Evolutionary conservation across 1,140 invertebrate species (phyloP).

Genomic region (Anastrepha ludens): DNA sequence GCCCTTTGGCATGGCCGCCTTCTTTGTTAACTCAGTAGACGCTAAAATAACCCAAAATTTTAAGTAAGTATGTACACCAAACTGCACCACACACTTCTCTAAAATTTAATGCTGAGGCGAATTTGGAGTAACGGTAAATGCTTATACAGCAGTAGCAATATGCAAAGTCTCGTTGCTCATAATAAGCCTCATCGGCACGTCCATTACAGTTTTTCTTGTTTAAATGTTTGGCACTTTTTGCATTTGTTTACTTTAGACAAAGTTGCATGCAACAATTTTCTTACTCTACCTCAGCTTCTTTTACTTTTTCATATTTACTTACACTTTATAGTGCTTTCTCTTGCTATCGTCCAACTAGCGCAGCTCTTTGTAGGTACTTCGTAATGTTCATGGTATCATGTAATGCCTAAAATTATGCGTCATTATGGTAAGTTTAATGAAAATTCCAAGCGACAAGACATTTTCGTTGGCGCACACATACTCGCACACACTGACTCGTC

Average conservation of each 20-base stretch:
- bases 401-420: slow-evolving; percentile 45
- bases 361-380: background rate
- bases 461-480: background rate
- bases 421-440: slow-evolving; percentile 53
- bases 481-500: background rate
- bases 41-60: too few relatives aligned
- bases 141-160: slow-evolving; percentile 12
- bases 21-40: background rate
- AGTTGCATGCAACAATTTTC: slow-evolving; percentile 51
- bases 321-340: background rate
- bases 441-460: slow-evolving; percentile 44
- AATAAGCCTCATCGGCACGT: slow-evolving; percentile 42
- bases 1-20: too few relatives aligned
- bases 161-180: background rate
- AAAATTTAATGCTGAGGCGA: slow-evolving; percentile 7
- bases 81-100: slow-evolving; percentile 6
- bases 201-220: background rate
- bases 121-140: background rate
- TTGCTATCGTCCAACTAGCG: slow-evolving; percentile 23
- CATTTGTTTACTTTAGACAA: slow-evolving; percentile 29
- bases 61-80: background rate
- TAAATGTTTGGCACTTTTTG: slow-evolving; percentile 19
- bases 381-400: slow-evolving; percentile 29
- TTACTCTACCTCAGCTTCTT: slow-evolving; percentile 7
- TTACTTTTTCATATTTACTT: background rate